Evolutionary conservation across 2,113 vertebrate genomes (phyloP), one percentile per base, ranked within the genome.

Genomic region (Python bivittatus): DNA sequence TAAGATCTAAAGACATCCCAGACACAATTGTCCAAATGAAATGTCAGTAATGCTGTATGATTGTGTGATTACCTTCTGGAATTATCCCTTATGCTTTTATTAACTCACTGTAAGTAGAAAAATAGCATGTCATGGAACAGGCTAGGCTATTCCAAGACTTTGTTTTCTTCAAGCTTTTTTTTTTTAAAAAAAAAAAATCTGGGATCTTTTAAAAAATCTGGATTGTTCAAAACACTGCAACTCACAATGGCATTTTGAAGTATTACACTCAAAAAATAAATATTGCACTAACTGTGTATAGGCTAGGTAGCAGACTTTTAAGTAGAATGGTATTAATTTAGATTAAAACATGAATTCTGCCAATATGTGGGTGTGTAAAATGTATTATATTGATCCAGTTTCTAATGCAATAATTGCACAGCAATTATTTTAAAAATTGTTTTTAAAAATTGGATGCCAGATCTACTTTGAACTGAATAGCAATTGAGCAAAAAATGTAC

Each of bases 361-460:
- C 15, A 0, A 0, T 88, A 95, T 90, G 88, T 94, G 94, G 88
- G 87, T 88, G 93, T 94, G 86, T 90, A 58, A 94, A 90, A 93
- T 79, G 60, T 44, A 58, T 95, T 92, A 88, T 94, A 25, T 89
- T 72, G 56, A 72, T 54, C 48, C 11, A 48, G 27, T 86, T 85
- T 94, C 95, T 93, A 96, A 92, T 94, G 88, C 91, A 94, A 86
- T 88, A 91, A 68, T 93, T 95, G 88, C 84, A 44, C 27, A 27
- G 93, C 93, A 93, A 93, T 54, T 90, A 58, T 48, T 96, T 92
- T 84, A 94, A 92, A 92, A 94, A 91, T 29, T 94, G 95, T 92
- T 95, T 90, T 0, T n/a, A n/a, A 91, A 88, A 96, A 94, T 94
- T 96, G 42, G 94, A 93, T 88, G 84, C 91, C 91, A 91, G 60